phyloP scores from a whole-genome alignment of 2,888 invertebrate species.

The Lepidochrysops patricia region DNA sequence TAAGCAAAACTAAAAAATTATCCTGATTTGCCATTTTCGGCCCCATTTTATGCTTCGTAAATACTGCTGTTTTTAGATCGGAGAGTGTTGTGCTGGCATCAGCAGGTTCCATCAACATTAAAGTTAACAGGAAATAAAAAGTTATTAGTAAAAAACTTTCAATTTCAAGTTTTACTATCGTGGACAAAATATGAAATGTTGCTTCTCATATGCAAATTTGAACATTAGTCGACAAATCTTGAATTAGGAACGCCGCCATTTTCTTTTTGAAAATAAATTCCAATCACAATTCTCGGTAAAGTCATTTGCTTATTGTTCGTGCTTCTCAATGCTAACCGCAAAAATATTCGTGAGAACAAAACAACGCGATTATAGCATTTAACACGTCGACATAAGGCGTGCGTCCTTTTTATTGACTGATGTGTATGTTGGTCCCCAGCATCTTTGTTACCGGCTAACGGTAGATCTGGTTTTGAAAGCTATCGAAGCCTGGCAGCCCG shows the following conservation, averaged over 20 bases:
- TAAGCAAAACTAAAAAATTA: too few species aligned
- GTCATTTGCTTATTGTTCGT: conserved; percentile 32
- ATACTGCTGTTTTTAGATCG: too few species aligned
- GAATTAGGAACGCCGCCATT: conserved; percentile 16
- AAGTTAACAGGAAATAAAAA: too few species aligned
- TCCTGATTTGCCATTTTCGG: too few species aligned
- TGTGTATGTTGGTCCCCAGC: conserved; percentile 32
- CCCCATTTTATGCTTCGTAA: too few species aligned
- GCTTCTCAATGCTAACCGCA: conserved; percentile 22
- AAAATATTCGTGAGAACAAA: background rate
- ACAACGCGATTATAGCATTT: conserved; percentile 21
- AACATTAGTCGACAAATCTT: background rate
- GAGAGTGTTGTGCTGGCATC: too few species aligned
- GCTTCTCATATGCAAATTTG: background rate
- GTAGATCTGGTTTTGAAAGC: conserved; percentile 50
- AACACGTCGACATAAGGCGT: conserved; percentile 16
- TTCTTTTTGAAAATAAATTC: conserved; percentile 25
- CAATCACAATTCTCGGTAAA: conserved; percentile 22
- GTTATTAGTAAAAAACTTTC: too few species aligned
- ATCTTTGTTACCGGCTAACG: conserved; percentile 55
- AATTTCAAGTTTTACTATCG: too few species aligned
- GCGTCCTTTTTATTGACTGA: background rate
- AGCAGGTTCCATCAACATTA: too few species aligned
- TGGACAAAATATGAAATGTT: background rate
- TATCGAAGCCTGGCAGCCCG: conserved; percentile 15